Evolutionary conservation across 2,113 vertebrate species (phyloP), one percentile per base, ranked within the genome.

Genomic region (Perca schrenkii): DNA sequence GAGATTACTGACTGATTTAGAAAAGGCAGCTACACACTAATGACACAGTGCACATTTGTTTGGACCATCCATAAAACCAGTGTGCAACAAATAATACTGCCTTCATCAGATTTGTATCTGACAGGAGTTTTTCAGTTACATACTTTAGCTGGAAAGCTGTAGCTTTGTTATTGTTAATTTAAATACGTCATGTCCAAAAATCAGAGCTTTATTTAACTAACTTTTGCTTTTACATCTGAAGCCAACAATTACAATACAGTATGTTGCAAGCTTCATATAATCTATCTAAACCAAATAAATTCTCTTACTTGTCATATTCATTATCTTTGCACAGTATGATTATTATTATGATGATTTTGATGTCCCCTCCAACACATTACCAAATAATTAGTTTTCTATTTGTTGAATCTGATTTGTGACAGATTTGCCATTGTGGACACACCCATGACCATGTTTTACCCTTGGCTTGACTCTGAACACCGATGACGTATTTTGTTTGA

Each of bases 391-490:
- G n/a, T 52, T 52, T 22, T 54, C 21, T 12, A 16, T 63, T 6
- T 17, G 13, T 61, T 36, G 2, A 31, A 1, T n/a, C 57, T 22
- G 4, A 13, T 36, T 40, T 40, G 40, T 8, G 19, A 40, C 19
- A 15, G 3, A n/a, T 79, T 64, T 58, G 49, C 58, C n/a, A 50
- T 8, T 62, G 62, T 50, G 14, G 61, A 68, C 56, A 60, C 72
- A 25, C 53, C 52, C 13, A n/a, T 49, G 8, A n/a, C 3, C 4
- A 1, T 74, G 50, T 40, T 54, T 67, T 67, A 53, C 15, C 66
- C 76, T 62, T 76, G 60, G 22, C 36, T 70, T 53, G 63, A 77
- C 73, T 67, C 25, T 69, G 49, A 75, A 25, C 56, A n/a, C 53
- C 49, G 61, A 47, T 60, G 64, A 85, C 25, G 19, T 58, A 21